Conservation (phyloP, 2,888 invertebrate species). For the Pachymerium ferrugineum region DNA sequence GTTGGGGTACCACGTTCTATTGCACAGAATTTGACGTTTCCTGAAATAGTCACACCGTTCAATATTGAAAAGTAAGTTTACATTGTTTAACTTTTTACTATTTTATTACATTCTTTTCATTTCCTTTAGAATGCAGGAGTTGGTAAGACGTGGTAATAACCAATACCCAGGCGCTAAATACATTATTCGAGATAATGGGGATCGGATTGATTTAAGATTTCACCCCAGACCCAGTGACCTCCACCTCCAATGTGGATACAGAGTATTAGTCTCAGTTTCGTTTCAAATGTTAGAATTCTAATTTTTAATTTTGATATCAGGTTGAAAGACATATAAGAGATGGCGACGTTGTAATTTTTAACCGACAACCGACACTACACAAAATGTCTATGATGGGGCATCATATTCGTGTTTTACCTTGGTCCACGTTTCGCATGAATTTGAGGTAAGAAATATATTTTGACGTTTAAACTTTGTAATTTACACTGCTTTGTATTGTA, state of each 20-base stretch:
- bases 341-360: constrained; percentile 97
- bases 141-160: constrained; percentile 92
- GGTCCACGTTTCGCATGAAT: constrained; percentile 99
- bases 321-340: constrained; percentile 97
- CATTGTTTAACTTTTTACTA: neutral
- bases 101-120: constrained; percentile 32
- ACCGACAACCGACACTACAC: constrained; percentile 98
- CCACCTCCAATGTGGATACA: constrained; percentile 91
- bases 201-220: constrained; percentile 94
- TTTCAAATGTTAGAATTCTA: too few species aligned
- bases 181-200: constrained; percentile 96
- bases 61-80: constrained; percentile 88
- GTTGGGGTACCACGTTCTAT: constrained; percentile 97
- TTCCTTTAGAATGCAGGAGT: constrained; percentile 72
- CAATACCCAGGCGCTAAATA: constrained; percentile 99
- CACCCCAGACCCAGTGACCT: constrained; percentile 97
- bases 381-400: constrained; percentile 99
- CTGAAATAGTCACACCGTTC: constrained; percentile 98
- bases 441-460: constrained; percentile 57
- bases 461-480: too few species aligned
- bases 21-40: constrained; percentile 98
- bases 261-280: too few species aligned
- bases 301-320: too few species aligned
- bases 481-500: constrained; percentile 44
- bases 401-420: constrained; percentile 71